These are phyloP conservation scores for Falco columbarius DNA, from an alignment of 2,797 vertebrate species.

Conservation along the genomic window DNA sequence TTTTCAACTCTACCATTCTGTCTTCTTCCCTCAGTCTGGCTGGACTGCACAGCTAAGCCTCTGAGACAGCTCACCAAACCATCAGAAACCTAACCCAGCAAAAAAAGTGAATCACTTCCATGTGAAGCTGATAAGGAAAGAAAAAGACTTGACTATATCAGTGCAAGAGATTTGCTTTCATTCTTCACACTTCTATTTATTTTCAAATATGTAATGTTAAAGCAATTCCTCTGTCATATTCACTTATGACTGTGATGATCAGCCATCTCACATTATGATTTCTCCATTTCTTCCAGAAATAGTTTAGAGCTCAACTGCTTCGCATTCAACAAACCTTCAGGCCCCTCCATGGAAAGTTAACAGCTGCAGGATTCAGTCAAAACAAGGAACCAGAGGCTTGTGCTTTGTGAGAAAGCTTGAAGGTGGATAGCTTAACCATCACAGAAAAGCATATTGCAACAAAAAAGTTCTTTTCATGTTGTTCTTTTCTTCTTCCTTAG, in stretches of 20 bases:
- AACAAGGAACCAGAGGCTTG: background rate
- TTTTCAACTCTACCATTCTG: background rate
- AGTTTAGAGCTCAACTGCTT: background rate
- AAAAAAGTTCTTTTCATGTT: background rate
- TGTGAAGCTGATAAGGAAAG: background rate
- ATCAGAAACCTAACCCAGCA: background rate
- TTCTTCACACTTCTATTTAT: background rate
- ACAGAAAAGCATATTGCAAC: background rate
- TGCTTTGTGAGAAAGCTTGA: background rate
- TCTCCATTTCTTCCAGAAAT: background rate
- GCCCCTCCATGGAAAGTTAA: background rate
- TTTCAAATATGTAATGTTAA: background rate
- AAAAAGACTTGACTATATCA: background rate
- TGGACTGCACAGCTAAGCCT: background rate
- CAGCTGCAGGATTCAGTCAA: background rate
- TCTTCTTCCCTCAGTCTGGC: background rate
- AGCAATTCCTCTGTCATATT: background rate
- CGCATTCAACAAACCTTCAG: background rate
- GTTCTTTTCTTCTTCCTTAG: background rate
- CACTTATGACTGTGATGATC: background rate
- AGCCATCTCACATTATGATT: background rate
- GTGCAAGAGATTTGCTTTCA: background rate
- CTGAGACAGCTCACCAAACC: background rate
- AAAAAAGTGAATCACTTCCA: background rate
- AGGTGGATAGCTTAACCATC: background rate